Base-by-base conservation (phyloP, 2,888 invertebrate species). In the Cordilura impudica region DNA sequence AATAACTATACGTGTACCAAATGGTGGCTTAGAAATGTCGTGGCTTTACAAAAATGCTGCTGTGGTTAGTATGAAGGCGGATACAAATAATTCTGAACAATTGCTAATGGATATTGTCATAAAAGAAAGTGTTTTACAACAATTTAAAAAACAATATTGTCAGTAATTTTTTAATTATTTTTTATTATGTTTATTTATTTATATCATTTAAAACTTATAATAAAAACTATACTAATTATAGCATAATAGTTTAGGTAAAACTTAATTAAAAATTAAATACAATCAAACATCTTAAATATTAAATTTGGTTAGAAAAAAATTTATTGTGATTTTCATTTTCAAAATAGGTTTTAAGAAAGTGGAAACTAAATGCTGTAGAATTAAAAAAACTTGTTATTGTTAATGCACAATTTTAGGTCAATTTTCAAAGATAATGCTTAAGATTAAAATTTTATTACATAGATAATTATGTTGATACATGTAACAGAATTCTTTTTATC, bases 1-100 rank as follows among this genome's bases (percentile, higher is more conserved):
- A 67, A 88, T 93, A 56, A 91, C 88, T 58, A 91, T 94, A 81
- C 90, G 92, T 70, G 92, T 93, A n/a, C 89, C 90, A 61, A 91
- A 90, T 78, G 93, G 93, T 18, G 92, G 93, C n/a, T 84, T 87
- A 2, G 92, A 92, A 85, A 90, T 90, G 84, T 89, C 91, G 0
- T 94, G 94, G 94, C 86, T 95, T 19, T 92, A 93, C 82, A 93
- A 93, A 84, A 92, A 94, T 86, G 90, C 93, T 0, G 92, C 93
- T 0, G 93, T 95, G 2, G 89, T 90, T 2, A 86, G 90, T 14
- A 89, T 90, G 1, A 84, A 86, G 35, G 90, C 91, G 3, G 93
- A 93, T 87, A 85, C 89, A 0, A 83, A 89, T 7, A 88, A 93
- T 86, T 84, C 88, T 2, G 91, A 94, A 82, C 91, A 90, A 78